These are phyloP conservation scores for Stenoptilia bipunctidactyla DNA, from an alignment of 2,888 invertebrate species.

Conservation along the genomic window DNA sequence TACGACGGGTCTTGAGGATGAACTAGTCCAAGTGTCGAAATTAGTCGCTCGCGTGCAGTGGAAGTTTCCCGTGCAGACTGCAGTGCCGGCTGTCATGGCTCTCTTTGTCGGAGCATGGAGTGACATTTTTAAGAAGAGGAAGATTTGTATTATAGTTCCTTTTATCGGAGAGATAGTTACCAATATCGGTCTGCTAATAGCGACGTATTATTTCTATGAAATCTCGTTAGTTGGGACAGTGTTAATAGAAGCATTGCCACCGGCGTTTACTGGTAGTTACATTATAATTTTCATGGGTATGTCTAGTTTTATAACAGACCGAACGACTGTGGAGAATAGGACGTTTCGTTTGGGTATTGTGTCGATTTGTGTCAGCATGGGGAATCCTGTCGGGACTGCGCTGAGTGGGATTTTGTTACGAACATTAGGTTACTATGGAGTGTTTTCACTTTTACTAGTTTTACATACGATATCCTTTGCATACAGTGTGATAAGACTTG, in stretches of 20 bases:
- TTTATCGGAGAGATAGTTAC: constrained; percentile 68
- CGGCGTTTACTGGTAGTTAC: constrained; percentile 73
- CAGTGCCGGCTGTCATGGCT: constrained; percentile 68
- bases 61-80: constrained; percentile 73
- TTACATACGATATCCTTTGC: constrained; percentile 41
- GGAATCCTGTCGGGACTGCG: constrained; percentile 63
- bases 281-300: constrained; percentile 72
- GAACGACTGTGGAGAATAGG: constrained; percentile 70
- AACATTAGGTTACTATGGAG: constrained; percentile 54
- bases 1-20: constrained; percentile 46
- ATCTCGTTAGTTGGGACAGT: constrained; percentile 62
- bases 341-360: constrained; percentile 75
- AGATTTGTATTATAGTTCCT: constrained; percentile 71
- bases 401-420: constrained; percentile 63
- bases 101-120: constrained; percentile 75
- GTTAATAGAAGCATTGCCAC: constrained; percentile 67
- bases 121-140: constrained; percentile 70
- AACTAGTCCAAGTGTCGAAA: constrained; percentile 53
- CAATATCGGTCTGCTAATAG: constrained; percentile 63
- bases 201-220: constrained; percentile 68
- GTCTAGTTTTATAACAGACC: constrained; percentile 74
- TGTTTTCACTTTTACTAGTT: constrained; percentile 44
- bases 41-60: constrained; percentile 67
- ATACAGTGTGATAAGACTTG: constrained; percentile 48
- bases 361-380: constrained; percentile 64